Evolutionary conservation across 2,888 invertebrate genomes (phyloP).

Genomic region (Noctua pronuba): DNA sequence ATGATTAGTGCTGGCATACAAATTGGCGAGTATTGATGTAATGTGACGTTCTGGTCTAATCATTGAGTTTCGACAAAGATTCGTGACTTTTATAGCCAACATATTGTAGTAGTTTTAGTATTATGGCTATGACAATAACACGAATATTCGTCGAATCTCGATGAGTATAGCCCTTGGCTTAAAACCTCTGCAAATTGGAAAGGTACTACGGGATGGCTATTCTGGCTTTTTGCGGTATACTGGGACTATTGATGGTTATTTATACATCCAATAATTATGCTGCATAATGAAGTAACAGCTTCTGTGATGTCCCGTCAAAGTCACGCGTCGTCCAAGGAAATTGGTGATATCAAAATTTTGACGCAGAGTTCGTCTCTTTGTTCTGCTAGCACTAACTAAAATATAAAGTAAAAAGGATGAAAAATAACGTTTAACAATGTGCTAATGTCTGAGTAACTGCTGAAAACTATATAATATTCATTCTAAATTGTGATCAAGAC

Average conservation of each 20-base stretch:
- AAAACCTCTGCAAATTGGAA: constrained; percentile 7
- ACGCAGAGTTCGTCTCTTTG: constrained; percentile 14
- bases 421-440: constrained; percentile 69
- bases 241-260: constrained; percentile 6
- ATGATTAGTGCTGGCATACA: constrained; percentile 65
- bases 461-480: constrained; percentile 66
- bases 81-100: constrained; percentile 7
- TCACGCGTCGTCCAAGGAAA: neutral
- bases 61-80: constrained; percentile 17
- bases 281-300: constrained; percentile 35
- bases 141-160: constrained; percentile 12
- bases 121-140: neutral
- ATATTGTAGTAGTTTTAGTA: neutral
- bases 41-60: constrained; percentile 28
- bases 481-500: constrained; percentile 71
- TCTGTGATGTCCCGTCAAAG: constrained; percentile 14
- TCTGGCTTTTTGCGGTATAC: constrained; percentile 18
- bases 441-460: constrained; percentile 68
- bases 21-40: constrained; percentile 32
- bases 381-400: constrained; percentile 57
- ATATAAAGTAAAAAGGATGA: constrained; percentile 28
- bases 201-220: constrained; percentile 44
- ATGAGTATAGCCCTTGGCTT: constrained; percentile 10
- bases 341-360: neutral
- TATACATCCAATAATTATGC: constrained; percentile 5